Conservation (phyloP, 2,113 vertebrate genomes). For the Copsychus sechellarum region DNA sequence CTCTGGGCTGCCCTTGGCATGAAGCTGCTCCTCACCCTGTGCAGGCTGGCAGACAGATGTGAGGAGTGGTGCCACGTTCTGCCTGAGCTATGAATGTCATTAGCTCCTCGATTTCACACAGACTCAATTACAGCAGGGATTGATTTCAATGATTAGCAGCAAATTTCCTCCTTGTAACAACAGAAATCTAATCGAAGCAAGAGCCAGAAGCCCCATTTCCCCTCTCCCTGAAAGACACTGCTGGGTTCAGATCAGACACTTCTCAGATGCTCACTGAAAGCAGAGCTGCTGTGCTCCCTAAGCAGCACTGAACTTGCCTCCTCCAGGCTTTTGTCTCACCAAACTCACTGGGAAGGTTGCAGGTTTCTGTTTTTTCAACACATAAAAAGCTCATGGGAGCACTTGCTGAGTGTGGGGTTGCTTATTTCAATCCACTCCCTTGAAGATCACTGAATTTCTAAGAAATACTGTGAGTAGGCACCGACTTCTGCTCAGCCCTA, state of each 20-base stretch:
- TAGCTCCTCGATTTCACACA: not conserved
- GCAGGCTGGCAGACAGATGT: not conserved
- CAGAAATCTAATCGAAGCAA: not conserved
- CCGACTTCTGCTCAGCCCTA: not conserved
- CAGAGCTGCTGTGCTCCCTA: not conserved
- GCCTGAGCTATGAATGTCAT: not conserved
- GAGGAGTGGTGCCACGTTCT: not conserved
- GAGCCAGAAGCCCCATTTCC: not conserved
- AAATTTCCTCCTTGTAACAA: constrained; percentile 2
- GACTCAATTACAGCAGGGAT: not conserved
- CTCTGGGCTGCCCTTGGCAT: not conserved
- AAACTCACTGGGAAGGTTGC: not conserved
- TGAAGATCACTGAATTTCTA: not conserved
- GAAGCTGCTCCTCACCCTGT: not conserved
- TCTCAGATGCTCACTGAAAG: not conserved
- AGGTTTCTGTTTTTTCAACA: not conserved
- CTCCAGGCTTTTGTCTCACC: not conserved
- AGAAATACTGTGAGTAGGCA: not conserved
- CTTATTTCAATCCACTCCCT: not conserved
- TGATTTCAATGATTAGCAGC: constrained; percentile 17
- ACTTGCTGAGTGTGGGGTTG: accelerated
- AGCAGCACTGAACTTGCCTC: not conserved
- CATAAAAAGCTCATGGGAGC: not conserved
- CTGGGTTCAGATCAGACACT: not conserved
- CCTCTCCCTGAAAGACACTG: not conserved